These are phyloP conservation scores for Oegoconia quadripuncta DNA, from an alignment of 2,888 invertebrate genomes.

Conservation along the genomic window DNA sequence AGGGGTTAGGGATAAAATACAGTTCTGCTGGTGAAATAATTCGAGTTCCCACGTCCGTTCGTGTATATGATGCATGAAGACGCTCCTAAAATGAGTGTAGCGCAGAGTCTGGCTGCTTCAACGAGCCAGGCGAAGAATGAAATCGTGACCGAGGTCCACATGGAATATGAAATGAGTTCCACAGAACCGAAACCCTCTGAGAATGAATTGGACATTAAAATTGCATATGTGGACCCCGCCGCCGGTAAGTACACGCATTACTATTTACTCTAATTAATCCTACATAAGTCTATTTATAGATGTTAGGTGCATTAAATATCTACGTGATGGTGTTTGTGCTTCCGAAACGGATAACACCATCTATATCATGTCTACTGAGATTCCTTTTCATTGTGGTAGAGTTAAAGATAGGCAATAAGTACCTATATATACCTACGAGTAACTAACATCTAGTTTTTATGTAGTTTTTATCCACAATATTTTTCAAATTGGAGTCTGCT, in stretches of 20 bases:
- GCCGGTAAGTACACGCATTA: constrained; percentile 70
- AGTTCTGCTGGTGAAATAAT: constrained; percentile 44
- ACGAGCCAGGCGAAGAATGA: constrained; percentile 75
- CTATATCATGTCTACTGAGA: too few species aligned
- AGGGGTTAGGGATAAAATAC: constrained; percentile 52
- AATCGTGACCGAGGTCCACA: constrained; percentile 60
- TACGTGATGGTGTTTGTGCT: too few species aligned
- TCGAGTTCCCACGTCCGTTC: too few species aligned
- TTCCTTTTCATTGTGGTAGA: too few species aligned
- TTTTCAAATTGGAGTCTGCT: constrained; percentile 51
- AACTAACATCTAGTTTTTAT: background rate
- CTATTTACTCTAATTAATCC: too few species aligned
- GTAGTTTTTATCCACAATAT: constrained; percentile 1
- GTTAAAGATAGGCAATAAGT: too few species aligned
- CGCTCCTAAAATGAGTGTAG: constrained; percentile 83
- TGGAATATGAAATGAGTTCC: constrained; percentile 66
- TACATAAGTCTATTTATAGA: too few species aligned
- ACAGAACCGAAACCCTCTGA: constrained; percentile 70
- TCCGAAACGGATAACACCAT: background rate
- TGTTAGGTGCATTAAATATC: too few species aligned
- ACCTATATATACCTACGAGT: constrained; percentile 1
- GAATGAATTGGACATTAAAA: constrained; percentile 80
- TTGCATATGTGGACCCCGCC: constrained; percentile 79
- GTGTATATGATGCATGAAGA: constrained; percentile 84
- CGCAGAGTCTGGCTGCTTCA: constrained; percentile 83